These are phyloP conservation scores for Nothoprocta perdicaria DNA, from an alignment of 2,113 vertebrate species.

Conservation along the genomic window DNA sequence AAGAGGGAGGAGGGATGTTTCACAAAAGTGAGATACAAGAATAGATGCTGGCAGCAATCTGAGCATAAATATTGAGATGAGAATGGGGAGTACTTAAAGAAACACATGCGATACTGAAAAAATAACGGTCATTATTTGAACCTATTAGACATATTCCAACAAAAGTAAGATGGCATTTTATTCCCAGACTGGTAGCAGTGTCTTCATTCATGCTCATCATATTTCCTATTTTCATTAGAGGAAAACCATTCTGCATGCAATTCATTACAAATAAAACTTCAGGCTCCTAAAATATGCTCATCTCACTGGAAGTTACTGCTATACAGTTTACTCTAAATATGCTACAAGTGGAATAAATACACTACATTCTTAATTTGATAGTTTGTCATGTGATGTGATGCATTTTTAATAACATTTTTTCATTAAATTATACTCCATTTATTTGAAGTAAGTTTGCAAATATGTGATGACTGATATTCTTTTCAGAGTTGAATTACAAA, in stretches of 20 bases:
- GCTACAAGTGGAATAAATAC: constrained; percentile 2
- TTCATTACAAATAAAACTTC: constrained; percentile 16
- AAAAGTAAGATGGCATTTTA: constrained; percentile 33
- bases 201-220: neutral
- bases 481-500: neutral
- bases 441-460: constrained; percentile 11
- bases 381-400: neutral
- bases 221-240: constrained; percentile 50
- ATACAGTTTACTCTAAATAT: constrained; percentile 17
- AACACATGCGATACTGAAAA: neutral
- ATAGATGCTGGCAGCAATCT: neutral
- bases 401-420: constrained; percentile 9
- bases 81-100: neutral
- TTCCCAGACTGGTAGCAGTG: constrained; percentile 19
- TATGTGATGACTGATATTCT: neutral
- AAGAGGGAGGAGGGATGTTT: neutral
- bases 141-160: constrained; percentile 23
- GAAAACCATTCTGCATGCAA: constrained; percentile 1
- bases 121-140: constrained; percentile 29
- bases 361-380: constrained; percentile 10
- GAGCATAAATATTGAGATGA: neutral
- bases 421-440: constrained; percentile 16
- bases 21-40: neutral
- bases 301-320: neutral
- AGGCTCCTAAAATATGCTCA: constrained; percentile 16